These are phyloP conservation scores for Anorthoa munda DNA, from an alignment of 2,888 invertebrate species.

Conservation along the genomic window DNA sequence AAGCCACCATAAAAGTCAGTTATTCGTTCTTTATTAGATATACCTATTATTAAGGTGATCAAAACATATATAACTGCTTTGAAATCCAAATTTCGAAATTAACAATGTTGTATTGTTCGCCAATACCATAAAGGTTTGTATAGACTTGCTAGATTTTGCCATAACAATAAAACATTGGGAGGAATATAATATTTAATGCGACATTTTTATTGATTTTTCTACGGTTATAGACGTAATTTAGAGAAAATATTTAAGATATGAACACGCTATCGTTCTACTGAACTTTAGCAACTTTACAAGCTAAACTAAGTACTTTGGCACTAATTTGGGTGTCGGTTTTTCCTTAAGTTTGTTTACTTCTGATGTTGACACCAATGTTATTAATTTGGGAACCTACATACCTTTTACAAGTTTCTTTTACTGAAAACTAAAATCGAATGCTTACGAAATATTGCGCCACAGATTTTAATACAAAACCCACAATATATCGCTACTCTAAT, in stretches of 20 bases:
- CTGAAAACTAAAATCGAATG: slow-evolving; percentile 7
- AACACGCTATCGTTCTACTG: not conserved
- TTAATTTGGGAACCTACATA: not conserved
- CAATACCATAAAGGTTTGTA: slow-evolving; percentile 46
- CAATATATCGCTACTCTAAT: slow-evolving; percentile 38
- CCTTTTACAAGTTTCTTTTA: not conserved
- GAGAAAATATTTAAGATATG: not conserved
- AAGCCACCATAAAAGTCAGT: slow-evolving; percentile 64
- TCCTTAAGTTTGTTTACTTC: not conserved
- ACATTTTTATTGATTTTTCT: slow-evolving; percentile 38
- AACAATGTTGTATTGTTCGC: slow-evolving; percentile 51
- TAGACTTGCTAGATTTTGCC: slow-evolving; percentile 31
- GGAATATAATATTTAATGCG: slow-evolving; percentile 30
- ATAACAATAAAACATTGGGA: slow-evolving; percentile 28
- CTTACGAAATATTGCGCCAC: slow-evolving; percentile 23
- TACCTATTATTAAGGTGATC: slow-evolving; percentile 54
- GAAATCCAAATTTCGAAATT: slow-evolving; percentile 55
- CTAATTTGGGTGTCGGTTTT: not conserved
- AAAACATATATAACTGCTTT: slow-evolving; percentile 57
- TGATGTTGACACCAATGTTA: not conserved
- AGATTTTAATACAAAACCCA: not conserved
- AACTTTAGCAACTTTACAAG: slow-evolving; percentile 1
- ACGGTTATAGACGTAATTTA: slow-evolving; percentile 1
- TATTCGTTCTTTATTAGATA: slow-evolving; percentile 63
- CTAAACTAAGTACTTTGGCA: slow-evolving; percentile 4